phyloP scores from a whole-genome alignment of 2,888 invertebrate species.

The Synanthedon myopaeformis region DNA sequence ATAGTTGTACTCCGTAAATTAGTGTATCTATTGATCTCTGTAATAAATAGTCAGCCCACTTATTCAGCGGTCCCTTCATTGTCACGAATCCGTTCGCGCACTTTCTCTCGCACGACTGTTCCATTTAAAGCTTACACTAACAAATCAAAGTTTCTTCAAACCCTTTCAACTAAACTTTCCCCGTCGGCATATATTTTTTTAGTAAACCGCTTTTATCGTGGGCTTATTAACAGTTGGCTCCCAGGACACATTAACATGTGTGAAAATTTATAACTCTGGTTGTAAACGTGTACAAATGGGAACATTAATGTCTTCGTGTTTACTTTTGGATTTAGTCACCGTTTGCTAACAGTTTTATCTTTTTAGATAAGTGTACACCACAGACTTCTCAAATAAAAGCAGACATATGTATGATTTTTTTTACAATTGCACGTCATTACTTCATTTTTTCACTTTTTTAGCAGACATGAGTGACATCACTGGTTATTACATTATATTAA shows the following conservation, averaged over 20 bases:
- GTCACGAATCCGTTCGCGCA: slow-evolving; percentile 40
- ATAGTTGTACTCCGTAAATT: too few relatives aligned
- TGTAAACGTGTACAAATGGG: slow-evolving; percentile 22
- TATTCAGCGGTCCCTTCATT: slow-evolving; percentile 33
- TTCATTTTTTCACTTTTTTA: too few relatives aligned
- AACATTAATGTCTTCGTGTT: slow-evolving; percentile 31
- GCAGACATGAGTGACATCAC: too few relatives aligned
- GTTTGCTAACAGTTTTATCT: slow-evolving; percentile 39
- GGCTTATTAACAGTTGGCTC: slow-evolving; percentile 10
- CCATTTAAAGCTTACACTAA: slow-evolving; percentile 34
- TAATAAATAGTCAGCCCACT: slow-evolving; percentile 10
- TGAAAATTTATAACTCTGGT: slow-evolving; percentile 29
- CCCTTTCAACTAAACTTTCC: slow-evolving; percentile 4
- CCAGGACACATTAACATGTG: slow-evolving; percentile 34
- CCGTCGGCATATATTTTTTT: slow-evolving; percentile 3
- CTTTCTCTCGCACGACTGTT: slow-evolving; percentile 57
- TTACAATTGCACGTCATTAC: too few relatives aligned
- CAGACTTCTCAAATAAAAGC: too few relatives aligned
- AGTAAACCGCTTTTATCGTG: slow-evolving; percentile 16
- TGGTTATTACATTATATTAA: too few relatives aligned
- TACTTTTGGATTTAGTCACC: slow-evolving; percentile 33
- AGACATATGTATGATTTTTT: too few relatives aligned
- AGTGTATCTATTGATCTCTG: slow-evolving; percentile 6
- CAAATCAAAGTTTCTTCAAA: slow-evolving; percentile 37
- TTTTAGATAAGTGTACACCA: slow-evolving; percentile 25